A percentile compares a stretch with the other conserved stretches of the same genome.
Evolutionary conservation across 2,113 vertebrate species (phyloP).

Genomic region (Microcebus jonahi): DNA sequence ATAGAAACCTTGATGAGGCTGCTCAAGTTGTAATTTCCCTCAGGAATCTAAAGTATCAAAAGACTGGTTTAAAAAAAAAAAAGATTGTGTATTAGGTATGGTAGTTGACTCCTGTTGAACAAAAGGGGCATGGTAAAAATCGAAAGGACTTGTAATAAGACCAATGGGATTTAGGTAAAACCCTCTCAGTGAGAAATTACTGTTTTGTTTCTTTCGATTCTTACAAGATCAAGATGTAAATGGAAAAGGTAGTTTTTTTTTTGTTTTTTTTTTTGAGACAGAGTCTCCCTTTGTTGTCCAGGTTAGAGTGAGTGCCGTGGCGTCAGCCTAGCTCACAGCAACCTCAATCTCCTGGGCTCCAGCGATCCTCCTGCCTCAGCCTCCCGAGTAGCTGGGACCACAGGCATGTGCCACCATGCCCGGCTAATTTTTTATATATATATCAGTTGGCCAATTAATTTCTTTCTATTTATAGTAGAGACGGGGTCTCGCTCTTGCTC

Average conservation of each 20-base stretch:
- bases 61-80: neutral
- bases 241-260: neutral
- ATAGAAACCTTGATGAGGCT: accelerated
- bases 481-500: too few species aligned
- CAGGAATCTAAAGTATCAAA: neutral
- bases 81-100: neutral
- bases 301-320: too few species aligned
- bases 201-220: neutral
- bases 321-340: too few species aligned
- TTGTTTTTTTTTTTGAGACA: too few species aligned
- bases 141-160: neutral
- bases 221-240: neutral
- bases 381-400: too few species aligned
- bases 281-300: too few species aligned
- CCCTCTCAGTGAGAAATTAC: neutral
- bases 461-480: too few species aligned
- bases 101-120: neutral
- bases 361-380: too few species aligned
- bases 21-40: neutral
- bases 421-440: too few species aligned
- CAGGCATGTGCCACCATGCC: too few species aligned
- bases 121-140: neutral
- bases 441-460: too few species aligned
- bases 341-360: too few species aligned
- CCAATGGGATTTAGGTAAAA: neutral